Evolutionary conservation across 2,797 vertebrate species (phyloP), one percentile per base, ranked within the genome.

Genomic region (Rhinatrema bivittatum): DNA sequence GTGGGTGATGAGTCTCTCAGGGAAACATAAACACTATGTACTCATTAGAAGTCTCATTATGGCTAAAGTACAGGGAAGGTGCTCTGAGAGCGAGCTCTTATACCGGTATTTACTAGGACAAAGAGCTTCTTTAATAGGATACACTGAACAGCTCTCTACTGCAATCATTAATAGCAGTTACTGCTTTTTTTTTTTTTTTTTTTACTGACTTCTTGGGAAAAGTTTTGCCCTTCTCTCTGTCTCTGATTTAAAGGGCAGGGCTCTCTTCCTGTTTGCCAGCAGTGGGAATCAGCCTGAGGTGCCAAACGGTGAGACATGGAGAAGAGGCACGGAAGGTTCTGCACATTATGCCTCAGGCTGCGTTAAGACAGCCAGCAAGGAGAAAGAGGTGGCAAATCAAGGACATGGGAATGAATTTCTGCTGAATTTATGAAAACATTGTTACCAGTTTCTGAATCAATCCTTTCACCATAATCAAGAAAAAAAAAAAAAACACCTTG

Each of bases 31-130:
- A 78, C 76, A 75, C 36, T 35, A 62, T 50, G 29, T 68, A 57
- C 60, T 84, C 78, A 79, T 83, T 83, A 83, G 76, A 78, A 81
- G 72, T 36, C 68, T 84, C 74, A 64, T 84, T 83, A 81, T 81
- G 72, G 74, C 69, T 71, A 73, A 81, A 83, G 78, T 65, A 44
- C 74, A 74, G 70, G 54, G 58, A 78, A 74, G 76, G 77, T 79
- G 65, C 72, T 80, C 65, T 72, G 74, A 79, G 76, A 78, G 54
- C 66, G 76, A 64, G 57, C 67, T 70, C 66, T 68, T 68, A 63
- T 22, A 2, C 45, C 68, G 44, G 54, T 77, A 68, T 80, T 81
- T 81, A 77, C 75, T 74, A 79, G 74, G 74, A 83, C 70, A 75
- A 79, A 83, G 65, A 72, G 34, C 45, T 79, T 72, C 59, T 73